Percentiles rank a stretch among this genome's conserved stretches.
Conservation (phyloP, 2,113 vertebrate species). For the Oryzias melastigma region DNA sequence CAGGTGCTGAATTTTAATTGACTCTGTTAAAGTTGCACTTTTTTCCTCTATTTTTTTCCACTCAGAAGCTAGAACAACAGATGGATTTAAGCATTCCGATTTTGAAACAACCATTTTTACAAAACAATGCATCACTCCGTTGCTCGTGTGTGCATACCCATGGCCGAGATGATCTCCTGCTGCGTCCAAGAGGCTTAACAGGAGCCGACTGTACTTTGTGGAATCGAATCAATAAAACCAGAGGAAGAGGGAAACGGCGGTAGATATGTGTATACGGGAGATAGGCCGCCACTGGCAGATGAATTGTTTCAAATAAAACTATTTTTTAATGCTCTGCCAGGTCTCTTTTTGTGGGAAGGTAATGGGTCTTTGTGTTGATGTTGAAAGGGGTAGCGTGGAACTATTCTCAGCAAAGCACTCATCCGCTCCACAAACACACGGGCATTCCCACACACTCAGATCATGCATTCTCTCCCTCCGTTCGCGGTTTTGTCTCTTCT, state of each 20-base stretch:
- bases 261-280: conserved; percentile 5
- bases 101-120: conserved; percentile 18
- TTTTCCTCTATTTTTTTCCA: not conserved
- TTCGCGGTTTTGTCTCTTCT: conserved; percentile 32
- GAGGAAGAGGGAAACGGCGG: conserved; percentile 15
- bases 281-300: conserved; percentile 10
- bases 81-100: conserved; percentile 23
- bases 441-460: conserved; percentile 15
- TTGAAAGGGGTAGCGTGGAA: conserved; percentile 21
- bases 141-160: conserved; percentile 33
- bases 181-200: conserved; percentile 50
- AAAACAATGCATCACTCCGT: conserved; percentile 39
- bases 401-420: conserved; percentile 39
- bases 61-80: conserved; percentile 22
- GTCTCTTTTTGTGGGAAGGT: conserved; percentile 23
- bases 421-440: conserved; percentile 29
- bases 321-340: conserved; percentile 52
- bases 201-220: conserved; percentile 45
- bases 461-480: conserved; percentile 29
- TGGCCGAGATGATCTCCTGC: conserved; percentile 44
- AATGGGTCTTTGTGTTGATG: conserved; percentile 9
- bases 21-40: conserved; percentile 4
- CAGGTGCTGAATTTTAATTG: conserved; percentile 31
- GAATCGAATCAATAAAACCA: conserved; percentile 42
- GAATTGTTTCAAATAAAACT: conserved; percentile 58